Percentiles rank a stretch among this genome's conserved stretches.
Conservation (phyloP, 2,113 vertebrate species). For the Aphyosemion australe region DNA sequence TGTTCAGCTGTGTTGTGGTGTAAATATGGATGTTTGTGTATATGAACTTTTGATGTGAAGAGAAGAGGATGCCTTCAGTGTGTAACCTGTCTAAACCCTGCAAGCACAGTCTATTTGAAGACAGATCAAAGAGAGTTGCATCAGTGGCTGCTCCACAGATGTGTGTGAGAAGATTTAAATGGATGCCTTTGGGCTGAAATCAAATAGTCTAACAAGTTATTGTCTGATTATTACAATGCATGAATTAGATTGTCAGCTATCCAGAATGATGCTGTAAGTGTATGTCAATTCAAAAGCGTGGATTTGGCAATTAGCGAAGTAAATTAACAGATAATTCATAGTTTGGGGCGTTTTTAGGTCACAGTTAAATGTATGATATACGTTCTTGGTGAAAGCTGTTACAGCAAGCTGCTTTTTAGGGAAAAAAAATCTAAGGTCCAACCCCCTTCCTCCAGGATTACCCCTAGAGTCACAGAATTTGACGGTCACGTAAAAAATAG, state of each 20-base stretch:
- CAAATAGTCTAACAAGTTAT: constrained; percentile 25
- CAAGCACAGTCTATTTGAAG: constrained; percentile 38
- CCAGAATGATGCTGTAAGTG: neutral
- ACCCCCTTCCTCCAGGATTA: too few relatives aligned
- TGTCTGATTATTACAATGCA: constrained; percentile 30
- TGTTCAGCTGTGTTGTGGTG: neutral
- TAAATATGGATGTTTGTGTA: constrained; percentile 1
- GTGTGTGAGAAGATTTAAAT: constrained; percentile 37
- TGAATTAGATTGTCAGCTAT: constrained; percentile 13
- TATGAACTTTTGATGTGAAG: neutral
- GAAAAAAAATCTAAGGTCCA: too few relatives aligned
- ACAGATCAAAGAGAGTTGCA: constrained; percentile 50
- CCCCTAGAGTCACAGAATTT: too few relatives aligned
- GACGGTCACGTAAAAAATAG: too few relatives aligned
- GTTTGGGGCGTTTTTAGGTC: neutral
- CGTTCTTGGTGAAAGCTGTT: too few relatives aligned
- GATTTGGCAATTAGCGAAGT: neutral
- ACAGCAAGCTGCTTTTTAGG: too few relatives aligned
- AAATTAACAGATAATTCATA: neutral
- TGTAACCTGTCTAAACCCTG: constrained; percentile 31
- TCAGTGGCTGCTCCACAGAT: constrained; percentile 31
- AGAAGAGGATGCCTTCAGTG: constrained; percentile 14
- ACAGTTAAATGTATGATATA: too few relatives aligned
- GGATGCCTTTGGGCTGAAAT: constrained; percentile 30
- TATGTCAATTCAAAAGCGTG: constrained; percentile 2